A percentile compares a stretch with the other conserved stretches of the same genome.
Evolutionary conservation across 2,888 invertebrate species (phyloP).

Genomic region (Ischnus inquisitorius): DNA sequence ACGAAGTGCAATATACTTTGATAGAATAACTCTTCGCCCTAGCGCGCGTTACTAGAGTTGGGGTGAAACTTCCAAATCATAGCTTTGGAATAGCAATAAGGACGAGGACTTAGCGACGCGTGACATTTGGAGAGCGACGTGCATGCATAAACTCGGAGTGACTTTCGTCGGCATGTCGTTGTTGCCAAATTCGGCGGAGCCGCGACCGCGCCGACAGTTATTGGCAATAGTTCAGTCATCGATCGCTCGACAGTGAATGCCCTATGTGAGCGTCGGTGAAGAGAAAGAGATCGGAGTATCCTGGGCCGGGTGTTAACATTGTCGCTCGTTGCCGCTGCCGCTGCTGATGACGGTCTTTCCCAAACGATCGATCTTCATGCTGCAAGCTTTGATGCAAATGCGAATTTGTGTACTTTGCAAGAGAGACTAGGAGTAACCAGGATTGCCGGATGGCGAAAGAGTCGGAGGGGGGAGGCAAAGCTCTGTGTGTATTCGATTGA

Average conservation of each 20-base stretch:
- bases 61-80: not conserved
- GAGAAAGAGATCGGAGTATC: not conserved
- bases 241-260: not conserved
- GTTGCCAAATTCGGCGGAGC: not conserved
- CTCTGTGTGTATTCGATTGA: conserved; percentile 1
- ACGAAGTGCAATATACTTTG: not conserved
- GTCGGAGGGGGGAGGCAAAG: too few relatives aligned
- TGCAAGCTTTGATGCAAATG: conserved; percentile 47
- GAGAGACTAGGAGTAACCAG: conserved; percentile 9
- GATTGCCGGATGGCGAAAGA: conserved; percentile 5
- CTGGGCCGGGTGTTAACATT: not conserved
- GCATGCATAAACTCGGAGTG: conserved; percentile 4
- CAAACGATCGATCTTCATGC: conserved; percentile 35
- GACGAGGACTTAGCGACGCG: not conserved
- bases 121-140: not conserved
- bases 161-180: not conserved
- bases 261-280: not conserved
- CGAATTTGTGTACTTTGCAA: conserved; percentile 13
- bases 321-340: not conserved
- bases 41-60: not conserved
- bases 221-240: not conserved
- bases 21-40: not conserved
- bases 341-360: not conserved
- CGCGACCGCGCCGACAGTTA: not conserved
- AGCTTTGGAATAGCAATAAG: not conserved